Base-by-base conservation (phyloP, 1,140 invertebrate species). In the Drosophila nasuta region DNA sequence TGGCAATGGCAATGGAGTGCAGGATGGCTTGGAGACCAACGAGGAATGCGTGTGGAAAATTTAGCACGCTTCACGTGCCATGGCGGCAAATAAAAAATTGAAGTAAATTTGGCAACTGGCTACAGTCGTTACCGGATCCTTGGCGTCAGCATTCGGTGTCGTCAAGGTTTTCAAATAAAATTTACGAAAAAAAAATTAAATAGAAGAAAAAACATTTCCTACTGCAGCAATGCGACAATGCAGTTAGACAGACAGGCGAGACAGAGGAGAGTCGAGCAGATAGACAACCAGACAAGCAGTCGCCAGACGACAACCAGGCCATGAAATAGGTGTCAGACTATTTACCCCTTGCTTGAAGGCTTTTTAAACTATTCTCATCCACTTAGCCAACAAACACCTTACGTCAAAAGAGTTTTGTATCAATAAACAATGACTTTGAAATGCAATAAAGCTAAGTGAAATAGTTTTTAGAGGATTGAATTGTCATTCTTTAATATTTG, bases 71-170 rank as follows among this genome's bases (percentile, higher is more conserved):
- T 67, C 83, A 88, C 80, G 82, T 86, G 82, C 75, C 75, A 78
- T 17, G 62, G 56, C 75, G 69, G 52, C 80, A 89, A 89, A 81
- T 81, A 88, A 88, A 89, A 87, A 89, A 88, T 82, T 80, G 70
- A 88, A 88, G 85, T 88, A 88, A 88, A 89, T 88, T 88, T 88
- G 83, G 85, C 83, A 88, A 87, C 83, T 87, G 80, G 63, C 80
- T 88, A 76, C 59, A 80, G 81, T 79, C 69, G 77, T 79, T 79
- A 64, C 43, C 33, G 30, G 11, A 58, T 75, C 48, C 56, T 58
- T 79, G 79, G 82, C 79, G 76, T 68, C 75, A 81, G 82, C 79
- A 58, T 65, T 75, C 33, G 41, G 58, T 57, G 48, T 73, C 64
- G 69, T 76, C 77, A 72, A 72, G 65, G 62, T 70, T 63, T 56